Percentiles rank a stretch among this genome's conserved stretches.
phyloP scores from a whole-genome alignment of 2,888 invertebrate genomes.

The Suillia variegata region DNA sequence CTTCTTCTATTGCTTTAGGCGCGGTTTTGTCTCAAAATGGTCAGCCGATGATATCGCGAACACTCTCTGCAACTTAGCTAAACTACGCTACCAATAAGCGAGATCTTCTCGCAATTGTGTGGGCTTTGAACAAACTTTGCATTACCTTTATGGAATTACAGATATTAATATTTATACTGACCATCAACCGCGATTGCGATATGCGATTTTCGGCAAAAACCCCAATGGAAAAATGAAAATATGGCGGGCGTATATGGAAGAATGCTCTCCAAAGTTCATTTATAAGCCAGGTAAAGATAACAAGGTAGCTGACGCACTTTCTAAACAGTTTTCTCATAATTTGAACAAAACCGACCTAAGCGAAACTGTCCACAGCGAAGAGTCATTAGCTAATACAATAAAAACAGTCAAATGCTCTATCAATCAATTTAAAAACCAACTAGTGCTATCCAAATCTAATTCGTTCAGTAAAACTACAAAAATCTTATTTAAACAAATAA shows the following conservation, averaged over 20 bases:
- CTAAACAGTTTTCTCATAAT: conserved; percentile 23
- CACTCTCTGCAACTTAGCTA: conserved; percentile 23
- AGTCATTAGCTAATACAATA: conserved; percentile 18
- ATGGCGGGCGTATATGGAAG: conserved; percentile 23
- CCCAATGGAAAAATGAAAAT: conserved; percentile 24
- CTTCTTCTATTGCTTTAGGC: conserved; percentile 19
- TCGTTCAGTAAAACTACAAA: conserved; percentile 11
- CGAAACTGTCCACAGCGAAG: conserved; percentile 18
- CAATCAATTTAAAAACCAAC: conserved; percentile 25
- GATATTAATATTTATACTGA: conserved; percentile 27
- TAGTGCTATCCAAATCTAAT: conserved; percentile 17
- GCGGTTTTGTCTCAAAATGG: conserved; percentile 27
- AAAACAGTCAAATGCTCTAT: conserved; percentile 12
- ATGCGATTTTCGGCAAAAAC: conserved; percentile 27
- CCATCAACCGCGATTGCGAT: conserved; percentile 31
- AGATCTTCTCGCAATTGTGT: conserved; percentile 20
- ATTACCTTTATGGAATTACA: conserved; percentile 48
- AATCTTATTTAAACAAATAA: conserved; percentile 11
- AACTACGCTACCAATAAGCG: conserved; percentile 29
- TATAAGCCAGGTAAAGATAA: conserved; percentile 28
- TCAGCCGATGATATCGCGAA: conserved; percentile 24
- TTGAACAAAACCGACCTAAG: conserved; percentile 5
- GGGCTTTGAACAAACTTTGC: conserved; percentile 43
- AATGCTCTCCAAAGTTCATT: conserved; percentile 23
- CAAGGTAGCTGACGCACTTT: conserved; percentile 27